phyloP scores from a whole-genome alignment of 2,888 invertebrate genomes.

The Hemicrepidius hirtus region DNA sequence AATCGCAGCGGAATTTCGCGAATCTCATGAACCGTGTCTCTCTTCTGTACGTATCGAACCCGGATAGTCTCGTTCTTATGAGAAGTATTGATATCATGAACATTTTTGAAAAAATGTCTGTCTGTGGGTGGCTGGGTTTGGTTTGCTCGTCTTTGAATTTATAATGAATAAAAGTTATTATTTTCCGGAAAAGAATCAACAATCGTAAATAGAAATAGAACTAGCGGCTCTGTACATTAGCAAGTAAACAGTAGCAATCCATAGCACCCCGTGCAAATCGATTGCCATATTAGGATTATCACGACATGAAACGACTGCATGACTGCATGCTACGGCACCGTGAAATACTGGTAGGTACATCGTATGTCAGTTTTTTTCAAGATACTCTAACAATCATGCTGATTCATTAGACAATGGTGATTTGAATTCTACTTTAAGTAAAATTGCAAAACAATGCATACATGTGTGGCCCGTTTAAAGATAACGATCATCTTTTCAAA shows the following conservation, averaged over 20 bases:
- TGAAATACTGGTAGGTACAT: slow-evolving; percentile 58
- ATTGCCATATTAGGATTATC: slow-evolving; percentile 60
- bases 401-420: slow-evolving; percentile 47
- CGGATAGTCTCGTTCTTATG: no score
- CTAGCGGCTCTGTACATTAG: slow-evolving; percentile 60
- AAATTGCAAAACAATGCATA: slow-evolving; percentile 37
- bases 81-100: no score
- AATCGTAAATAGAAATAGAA: slow-evolving; percentile 59
- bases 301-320: slow-evolving; percentile 57
- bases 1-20: no score
- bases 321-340: slow-evolving; percentile 58
- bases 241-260: slow-evolving; percentile 59
- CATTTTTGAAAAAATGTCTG: no score
- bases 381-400: slow-evolving; percentile 36
- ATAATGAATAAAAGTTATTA: neutral
- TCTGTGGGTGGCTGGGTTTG: no score
- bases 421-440: slow-evolving; percentile 40
- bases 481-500: neutral
- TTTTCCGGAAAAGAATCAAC: slow-evolving; percentile 34
- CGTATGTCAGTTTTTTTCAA: slow-evolving; percentile 57
- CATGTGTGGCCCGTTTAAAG: slow-evolving; percentile 29
- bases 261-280: slow-evolving; percentile 61
- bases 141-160: neutral
- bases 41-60: no score
- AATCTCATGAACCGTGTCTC: no score